These are phyloP conservation scores for Mycteria americana DNA, from an alignment of 2,797 vertebrate genomes.

Conservation along the genomic window DNA sequence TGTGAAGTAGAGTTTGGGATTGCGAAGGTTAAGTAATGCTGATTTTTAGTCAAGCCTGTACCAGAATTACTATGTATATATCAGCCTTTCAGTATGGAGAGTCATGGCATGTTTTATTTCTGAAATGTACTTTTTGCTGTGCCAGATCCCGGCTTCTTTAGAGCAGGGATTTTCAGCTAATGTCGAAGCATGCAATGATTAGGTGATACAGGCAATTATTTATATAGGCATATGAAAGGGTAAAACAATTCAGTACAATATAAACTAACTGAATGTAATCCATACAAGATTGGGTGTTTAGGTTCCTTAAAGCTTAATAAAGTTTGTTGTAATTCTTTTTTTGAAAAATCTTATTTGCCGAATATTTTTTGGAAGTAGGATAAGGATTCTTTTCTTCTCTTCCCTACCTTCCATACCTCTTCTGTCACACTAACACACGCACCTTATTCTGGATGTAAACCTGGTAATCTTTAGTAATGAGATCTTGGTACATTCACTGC, in stretches of 20 bases:
- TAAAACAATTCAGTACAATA: not conserved
- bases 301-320: not conserved
- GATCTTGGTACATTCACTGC: not conserved
- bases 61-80: not conserved
- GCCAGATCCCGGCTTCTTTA: not conserved
- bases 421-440: not conserved
- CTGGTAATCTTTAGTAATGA: not conserved
- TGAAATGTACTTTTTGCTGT: not conserved
- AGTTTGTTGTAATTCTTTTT: not conserved
- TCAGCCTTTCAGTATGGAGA: not conserved
- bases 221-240: not conserved
- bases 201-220: slow-evolving; percentile 28
- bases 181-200: not conserved
- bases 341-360: not conserved
- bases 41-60: not conserved
- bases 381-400: not conserved
- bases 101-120: not conserved
- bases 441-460: not conserved
- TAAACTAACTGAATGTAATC: not conserved
- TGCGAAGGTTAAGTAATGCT: not conserved
- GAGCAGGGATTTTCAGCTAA: not conserved
- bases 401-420: not conserved
- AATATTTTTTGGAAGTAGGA: not conserved
- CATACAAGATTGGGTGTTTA: not conserved
- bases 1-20: not conserved